Conservation (phyloP, 2,888 invertebrate genomes). For the Drosophila ustulata region DNA sequence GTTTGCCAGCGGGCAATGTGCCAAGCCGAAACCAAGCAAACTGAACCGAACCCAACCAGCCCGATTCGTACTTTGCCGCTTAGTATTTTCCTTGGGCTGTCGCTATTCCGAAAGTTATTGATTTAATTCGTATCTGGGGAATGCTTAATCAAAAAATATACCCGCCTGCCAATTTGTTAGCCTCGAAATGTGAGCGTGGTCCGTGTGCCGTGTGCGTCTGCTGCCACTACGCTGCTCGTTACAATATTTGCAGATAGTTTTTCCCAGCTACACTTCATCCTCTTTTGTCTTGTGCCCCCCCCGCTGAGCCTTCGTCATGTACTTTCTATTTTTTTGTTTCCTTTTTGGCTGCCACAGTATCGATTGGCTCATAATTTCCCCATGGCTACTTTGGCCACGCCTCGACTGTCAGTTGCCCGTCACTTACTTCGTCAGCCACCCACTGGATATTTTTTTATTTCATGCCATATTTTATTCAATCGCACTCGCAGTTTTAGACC, state of each 20-base stretch:
- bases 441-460: neutral
- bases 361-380: conserved; percentile 61
- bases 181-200: conserved; percentile 19
- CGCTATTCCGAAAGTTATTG: conserved; percentile 67
- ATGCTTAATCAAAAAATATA: conserved; percentile 76
- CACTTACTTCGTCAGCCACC: conserved; percentile 25
- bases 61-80: conserved; percentile 20
- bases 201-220: conserved; percentile 25
- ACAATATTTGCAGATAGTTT: conserved; percentile 49
- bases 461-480: neutral
- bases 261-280: conserved; percentile 13
- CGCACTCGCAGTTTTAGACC: neutral
- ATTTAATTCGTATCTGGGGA: conserved; percentile 79
- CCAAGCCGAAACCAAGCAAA: conserved; percentile 51
- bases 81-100: conserved; percentile 51
- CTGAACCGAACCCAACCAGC: conserved; percentile 3
- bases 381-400: conserved; percentile 45
- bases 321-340: neutral
- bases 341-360: conserved; percentile 21
- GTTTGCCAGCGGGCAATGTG: conserved; percentile 64
- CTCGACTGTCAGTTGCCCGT: conserved; percentile 43
- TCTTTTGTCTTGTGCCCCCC: neutral
- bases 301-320: neutral
- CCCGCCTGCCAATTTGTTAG: conserved; percentile 62
- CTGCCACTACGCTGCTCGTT: conserved; percentile 27